These are phyloP conservation scores for Brenthis ino DNA, from an alignment of 2,888 invertebrate species.

Conservation along the genomic window DNA sequence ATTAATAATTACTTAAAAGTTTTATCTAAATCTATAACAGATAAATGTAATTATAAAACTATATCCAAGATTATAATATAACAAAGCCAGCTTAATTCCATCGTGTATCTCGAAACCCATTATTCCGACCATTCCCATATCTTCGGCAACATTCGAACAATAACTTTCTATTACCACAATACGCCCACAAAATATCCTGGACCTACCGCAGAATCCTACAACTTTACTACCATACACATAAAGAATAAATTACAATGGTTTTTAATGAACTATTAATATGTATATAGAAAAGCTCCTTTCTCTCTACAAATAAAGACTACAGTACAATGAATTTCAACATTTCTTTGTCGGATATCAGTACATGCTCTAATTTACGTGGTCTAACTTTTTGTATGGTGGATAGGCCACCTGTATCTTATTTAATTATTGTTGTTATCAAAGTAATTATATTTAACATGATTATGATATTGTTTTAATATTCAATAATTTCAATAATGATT, in stretches of 20 bases:
- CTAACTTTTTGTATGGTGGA: constrained; percentile 20
- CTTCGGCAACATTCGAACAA: constrained; percentile 38
- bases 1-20: not conserved
- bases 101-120: constrained; percentile 35
- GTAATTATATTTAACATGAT: not conserved
- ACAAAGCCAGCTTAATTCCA: constrained; percentile 30
- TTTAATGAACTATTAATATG: constrained; percentile 1
- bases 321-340: constrained; percentile 20
- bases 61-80: constrained; percentile 24
- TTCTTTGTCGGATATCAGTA: constrained; percentile 14
- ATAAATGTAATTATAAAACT: constrained; percentile 8
- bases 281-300: constrained; percentile 13
- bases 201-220: constrained; percentile 12
- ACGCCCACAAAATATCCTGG: constrained; percentile 36
- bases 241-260: constrained; percentile 15
- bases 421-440: constrained; percentile 23
- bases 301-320: constrained; percentile 23
- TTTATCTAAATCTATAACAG: not conserved
- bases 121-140: constrained; percentile 36
- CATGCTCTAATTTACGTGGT: constrained; percentile 27
- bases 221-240: constrained; percentile 17
- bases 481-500: too few species aligned
- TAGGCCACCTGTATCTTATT: constrained; percentile 27
- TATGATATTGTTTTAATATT: not conserved
- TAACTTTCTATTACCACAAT: constrained; percentile 37